These are phyloP conservation scores for Nannospalax galili DNA, from an alignment of 2,113 vertebrate species.

Conservation along the genomic window DNA sequence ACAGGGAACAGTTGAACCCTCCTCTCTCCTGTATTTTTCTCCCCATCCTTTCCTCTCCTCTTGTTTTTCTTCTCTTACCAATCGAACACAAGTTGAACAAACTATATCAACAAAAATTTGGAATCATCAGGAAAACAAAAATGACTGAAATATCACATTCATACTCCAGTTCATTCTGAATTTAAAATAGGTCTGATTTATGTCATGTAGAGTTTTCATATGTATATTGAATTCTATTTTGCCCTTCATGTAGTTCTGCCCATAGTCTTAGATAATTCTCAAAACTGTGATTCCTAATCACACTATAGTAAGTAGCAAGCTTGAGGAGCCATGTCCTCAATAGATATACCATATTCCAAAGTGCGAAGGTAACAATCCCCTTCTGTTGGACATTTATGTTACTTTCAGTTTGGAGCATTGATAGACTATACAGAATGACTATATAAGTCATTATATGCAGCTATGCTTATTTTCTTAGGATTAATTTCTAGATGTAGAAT, in stretches of 20 bases:
- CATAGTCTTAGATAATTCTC: background rate
- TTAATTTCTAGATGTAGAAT: constrained; percentile 23
- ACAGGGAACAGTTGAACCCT: background rate
- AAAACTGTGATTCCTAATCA: background rate
- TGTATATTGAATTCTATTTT: background rate
- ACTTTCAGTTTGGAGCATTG: background rate
- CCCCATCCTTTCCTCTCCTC: background rate
- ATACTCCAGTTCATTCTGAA: background rate
- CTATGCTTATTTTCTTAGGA: background rate
- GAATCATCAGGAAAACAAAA: background rate
- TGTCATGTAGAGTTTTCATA: background rate
- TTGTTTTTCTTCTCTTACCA: background rate
- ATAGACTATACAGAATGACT: background rate
- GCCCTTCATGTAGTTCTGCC: background rate
- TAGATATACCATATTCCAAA: background rate
- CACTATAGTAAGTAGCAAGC: background rate
- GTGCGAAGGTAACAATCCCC: background rate
- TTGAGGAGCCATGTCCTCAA: background rate
- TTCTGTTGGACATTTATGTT: background rate
- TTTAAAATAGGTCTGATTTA: background rate
- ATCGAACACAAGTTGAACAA: background rate
- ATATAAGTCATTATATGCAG: background rate
- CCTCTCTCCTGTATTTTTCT: background rate
- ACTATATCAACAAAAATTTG: background rate
- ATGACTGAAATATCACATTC: background rate